These are phyloP conservation scores for Rhabdophis nuchalis DNA, from an alignment of 2,797 vertebrate genomes.

Conservation along the genomic window DNA sequence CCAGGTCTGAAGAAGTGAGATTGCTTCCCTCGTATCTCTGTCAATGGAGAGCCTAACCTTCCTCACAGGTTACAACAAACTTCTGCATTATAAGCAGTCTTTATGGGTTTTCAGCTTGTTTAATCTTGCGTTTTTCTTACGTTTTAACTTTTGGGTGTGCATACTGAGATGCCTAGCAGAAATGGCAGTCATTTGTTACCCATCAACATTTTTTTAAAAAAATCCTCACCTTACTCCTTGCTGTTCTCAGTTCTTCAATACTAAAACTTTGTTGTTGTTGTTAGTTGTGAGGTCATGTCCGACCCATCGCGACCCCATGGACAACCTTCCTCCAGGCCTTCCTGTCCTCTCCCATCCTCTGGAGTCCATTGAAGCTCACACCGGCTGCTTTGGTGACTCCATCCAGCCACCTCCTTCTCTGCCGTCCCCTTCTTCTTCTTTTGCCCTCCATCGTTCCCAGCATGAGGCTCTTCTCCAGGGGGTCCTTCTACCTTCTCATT, in stretches of 20 bases:
- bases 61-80: not conserved
- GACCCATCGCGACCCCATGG: too few species aligned
- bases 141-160: not conserved
- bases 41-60: not conserved
- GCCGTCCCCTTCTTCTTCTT: too few species aligned
- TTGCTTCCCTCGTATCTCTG: conserved; percentile 24
- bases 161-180: not conserved
- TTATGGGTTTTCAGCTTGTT: not conserved
- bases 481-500: too few species aligned
- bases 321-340: too few species aligned
- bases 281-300: too few species aligned
- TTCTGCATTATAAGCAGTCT: not conserved
- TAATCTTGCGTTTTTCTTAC: not conserved
- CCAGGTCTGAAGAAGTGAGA: not conserved
- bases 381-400: too few species aligned
- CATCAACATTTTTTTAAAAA: not conserved
- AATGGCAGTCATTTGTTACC: not conserved
- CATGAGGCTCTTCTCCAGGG: too few species aligned
- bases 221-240: not conserved
- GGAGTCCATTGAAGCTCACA: too few species aligned
- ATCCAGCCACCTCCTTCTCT: too few species aligned
- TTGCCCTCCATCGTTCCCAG: too few species aligned
- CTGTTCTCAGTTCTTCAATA: too few species aligned
- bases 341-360: too few species aligned
- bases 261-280: not conserved